These are phyloP conservation scores for Euleptes europaea DNA, from an alignment of 2,113 vertebrate genomes.

Conservation along the genomic window DNA sequence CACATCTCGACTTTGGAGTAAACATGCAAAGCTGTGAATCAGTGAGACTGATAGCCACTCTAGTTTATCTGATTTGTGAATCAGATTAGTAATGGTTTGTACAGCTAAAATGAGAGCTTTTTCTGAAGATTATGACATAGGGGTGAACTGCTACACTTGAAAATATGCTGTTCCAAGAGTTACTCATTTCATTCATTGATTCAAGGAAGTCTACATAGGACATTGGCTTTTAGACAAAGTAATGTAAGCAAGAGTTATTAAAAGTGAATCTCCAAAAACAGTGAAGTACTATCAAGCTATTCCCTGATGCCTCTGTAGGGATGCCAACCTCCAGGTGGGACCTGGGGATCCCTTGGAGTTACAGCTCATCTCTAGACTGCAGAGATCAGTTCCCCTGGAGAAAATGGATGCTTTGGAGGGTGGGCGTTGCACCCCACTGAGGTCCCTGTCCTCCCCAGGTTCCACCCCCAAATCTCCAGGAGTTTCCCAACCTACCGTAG, in stretches of 20 bases:
- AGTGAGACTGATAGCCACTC: not conserved
- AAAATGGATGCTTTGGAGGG: too few relatives aligned
- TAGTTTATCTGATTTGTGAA: not conserved
- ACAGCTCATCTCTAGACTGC: too few relatives aligned
- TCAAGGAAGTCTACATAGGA: too few relatives aligned
- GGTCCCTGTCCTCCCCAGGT: too few relatives aligned
- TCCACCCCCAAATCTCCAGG: too few relatives aligned
- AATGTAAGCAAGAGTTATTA: not conserved
- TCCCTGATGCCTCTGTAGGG: not conserved
- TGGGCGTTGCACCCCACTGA: too few relatives aligned
- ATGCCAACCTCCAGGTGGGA: too few relatives aligned
- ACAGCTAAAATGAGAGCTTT: not conserved
- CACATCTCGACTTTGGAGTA: too few relatives aligned
- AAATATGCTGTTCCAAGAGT: not conserved
- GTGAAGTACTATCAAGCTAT: not conserved
- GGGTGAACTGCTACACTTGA: not conserved
- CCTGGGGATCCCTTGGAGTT: too few relatives aligned
- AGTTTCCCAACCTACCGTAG: too few relatives aligned
- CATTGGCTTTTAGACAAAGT: too few relatives aligned
- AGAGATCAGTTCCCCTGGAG: too few relatives aligned
- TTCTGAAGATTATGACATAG: not conserved
- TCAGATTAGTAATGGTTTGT: not conserved
- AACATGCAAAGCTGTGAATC: not conserved
- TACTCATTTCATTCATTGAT: not conserved
- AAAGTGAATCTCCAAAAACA: not conserved